These are phyloP conservation scores for Acholoe squamosa DNA, from an alignment of 2,888 invertebrate genomes.

Conservation along the genomic window DNA sequence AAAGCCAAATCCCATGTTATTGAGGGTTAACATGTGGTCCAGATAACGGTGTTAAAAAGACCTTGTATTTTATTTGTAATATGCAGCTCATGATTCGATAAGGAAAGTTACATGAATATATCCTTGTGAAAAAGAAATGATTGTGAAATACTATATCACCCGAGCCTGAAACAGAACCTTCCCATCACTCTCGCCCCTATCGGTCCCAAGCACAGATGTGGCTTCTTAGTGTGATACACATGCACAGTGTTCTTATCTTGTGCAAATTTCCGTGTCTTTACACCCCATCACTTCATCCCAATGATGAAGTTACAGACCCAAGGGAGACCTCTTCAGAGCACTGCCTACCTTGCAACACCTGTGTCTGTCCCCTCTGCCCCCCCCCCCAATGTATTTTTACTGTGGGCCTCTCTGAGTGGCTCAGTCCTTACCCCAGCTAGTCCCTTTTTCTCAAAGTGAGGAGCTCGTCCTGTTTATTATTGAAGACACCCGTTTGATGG, in stretches of 20 bases:
- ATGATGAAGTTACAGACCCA: neutral
- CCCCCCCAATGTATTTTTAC: neutral
- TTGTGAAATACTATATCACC: neutral
- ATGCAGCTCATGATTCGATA: neutral
- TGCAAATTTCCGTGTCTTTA: neutral
- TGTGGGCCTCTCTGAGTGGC: neutral
- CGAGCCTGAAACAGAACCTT: neutral
- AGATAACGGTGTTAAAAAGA: no score
- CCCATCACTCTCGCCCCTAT: neutral
- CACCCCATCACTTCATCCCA: neutral
- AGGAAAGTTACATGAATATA: neutral
- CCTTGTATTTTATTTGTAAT: neutral
- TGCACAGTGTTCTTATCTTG: neutral
- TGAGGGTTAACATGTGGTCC: no score
- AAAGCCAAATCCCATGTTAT: no score
- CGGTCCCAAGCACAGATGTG: neutral
- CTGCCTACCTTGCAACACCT: neutral
- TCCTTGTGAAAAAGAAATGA: neutral
- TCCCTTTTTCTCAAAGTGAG: neutral
- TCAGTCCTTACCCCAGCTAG: neutral
- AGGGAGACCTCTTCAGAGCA: neutral
- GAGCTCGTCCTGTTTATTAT: neutral
- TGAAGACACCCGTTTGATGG: slow-evolving; percentile 52
- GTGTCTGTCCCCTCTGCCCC: neutral
- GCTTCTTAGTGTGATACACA: neutral